Percentiles rank a stretch among this genome's conserved stretches.
Conservation (phyloP, 2,888 invertebrate species). For the Cotesia congregata region DNA sequence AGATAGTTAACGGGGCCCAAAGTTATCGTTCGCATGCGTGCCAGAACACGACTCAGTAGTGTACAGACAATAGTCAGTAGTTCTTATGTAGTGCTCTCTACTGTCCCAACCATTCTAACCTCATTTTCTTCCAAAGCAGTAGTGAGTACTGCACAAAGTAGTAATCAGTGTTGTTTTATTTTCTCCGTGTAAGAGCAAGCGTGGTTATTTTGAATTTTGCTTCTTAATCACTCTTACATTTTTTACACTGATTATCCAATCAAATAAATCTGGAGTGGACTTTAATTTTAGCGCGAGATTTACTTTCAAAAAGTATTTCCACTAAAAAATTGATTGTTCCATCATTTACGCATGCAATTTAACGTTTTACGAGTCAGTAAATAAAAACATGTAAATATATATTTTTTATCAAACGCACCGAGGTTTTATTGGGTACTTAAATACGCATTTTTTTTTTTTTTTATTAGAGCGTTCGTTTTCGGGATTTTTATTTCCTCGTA, state of each 20-base stretch:
- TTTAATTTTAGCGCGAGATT: background rate
- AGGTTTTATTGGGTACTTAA: background rate
- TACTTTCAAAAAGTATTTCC: background rate
- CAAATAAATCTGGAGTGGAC: too few species aligned
- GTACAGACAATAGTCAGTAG: too few species aligned
- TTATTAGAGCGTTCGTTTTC: background rate
- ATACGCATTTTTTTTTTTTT: background rate
- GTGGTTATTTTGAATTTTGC: conserved; percentile 31
- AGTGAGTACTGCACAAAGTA: too few species aligned
- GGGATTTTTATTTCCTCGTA: background rate
- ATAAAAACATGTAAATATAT: background rate
- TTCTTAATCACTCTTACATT: conserved; percentile 28
- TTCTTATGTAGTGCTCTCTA: too few species aligned
- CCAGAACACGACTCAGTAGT: too few species aligned
- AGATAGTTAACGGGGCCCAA: conserved; percentile 44
- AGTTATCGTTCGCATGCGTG: too few species aligned
- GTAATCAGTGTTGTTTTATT: too few species aligned
- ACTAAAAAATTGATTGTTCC: background rate
- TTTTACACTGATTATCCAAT: conserved; percentile 2
- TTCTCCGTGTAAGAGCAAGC: too few species aligned
- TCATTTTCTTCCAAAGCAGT: too few species aligned
- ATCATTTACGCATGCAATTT: background rate
- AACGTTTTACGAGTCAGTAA: background rate
- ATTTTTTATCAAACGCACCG: background rate
- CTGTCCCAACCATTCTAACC: too few species aligned